Conservation (phyloP, 1,140 invertebrate species). For the Reticulitermes speratus region DNA sequence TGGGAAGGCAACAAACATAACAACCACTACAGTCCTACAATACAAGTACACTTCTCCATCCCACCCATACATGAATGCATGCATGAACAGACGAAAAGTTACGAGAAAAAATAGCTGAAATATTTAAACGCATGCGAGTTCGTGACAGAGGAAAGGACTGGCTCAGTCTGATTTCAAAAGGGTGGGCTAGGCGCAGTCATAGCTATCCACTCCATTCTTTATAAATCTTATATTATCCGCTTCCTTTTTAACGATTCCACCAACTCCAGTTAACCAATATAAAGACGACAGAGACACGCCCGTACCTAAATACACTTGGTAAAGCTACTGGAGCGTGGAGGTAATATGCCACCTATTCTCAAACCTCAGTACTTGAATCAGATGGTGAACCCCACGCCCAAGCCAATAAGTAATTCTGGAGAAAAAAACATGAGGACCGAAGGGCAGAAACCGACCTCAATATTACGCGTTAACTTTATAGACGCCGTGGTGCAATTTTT, state of each 20-base stretch:
- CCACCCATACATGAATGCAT: conserved; percentile 28
- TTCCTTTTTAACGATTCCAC: conserved; percentile 26
- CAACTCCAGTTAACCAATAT: conserved; percentile 15
- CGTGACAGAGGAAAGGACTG: conserved; percentile 29
- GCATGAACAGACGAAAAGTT: conserved; percentile 28
- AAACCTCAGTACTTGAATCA: no score
- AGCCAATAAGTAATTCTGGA: no score
- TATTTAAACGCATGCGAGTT: conserved; percentile 29
- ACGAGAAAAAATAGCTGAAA: conserved; percentile 26
- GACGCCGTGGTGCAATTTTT: no score
- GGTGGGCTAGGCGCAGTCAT: conserved; percentile 25
- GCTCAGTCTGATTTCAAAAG: conserved; percentile 28
- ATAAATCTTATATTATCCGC: conserved; percentile 28
- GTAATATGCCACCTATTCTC: no score
- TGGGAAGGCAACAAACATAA: conserved; percentile 33
- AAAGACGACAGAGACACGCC: not conserved
- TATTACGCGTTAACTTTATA: no score
- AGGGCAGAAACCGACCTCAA: no score
- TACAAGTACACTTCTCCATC: not conserved
- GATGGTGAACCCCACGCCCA: no score
- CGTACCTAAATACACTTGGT: no score
- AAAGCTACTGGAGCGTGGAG: no score
- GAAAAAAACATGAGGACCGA: no score
- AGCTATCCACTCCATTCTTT: conserved; percentile 24
- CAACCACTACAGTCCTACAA: conserved; percentile 4